Evolutionary conservation across 2,113 vertebrate genomes (phyloP), one percentile per base, ranked within the genome.

Genomic region (Cynoglossus semilaevis): DNA sequence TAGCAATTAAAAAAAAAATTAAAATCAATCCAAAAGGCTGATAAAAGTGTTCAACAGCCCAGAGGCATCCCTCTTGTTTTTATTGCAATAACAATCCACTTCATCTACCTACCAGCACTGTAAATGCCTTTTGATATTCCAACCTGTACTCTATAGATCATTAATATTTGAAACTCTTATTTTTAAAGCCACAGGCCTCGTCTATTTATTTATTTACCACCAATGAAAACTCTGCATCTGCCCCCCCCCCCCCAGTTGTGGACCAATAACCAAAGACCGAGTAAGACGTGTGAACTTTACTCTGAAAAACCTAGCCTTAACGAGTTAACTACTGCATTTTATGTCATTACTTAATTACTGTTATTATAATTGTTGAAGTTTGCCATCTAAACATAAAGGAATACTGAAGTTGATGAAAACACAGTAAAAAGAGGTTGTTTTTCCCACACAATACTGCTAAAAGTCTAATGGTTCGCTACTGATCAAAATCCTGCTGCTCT

Each of bases 41-140:
- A 72, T 74, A 79, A 85, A 82, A 76, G 62, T 77, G 74, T 80
- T 36, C 83, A 75, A 83, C 79, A 58, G 76, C 73, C 67, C 73
- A 63, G 79, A 87, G 80, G 74, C 58, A 22, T 64, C 65, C 72
- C 72, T 77, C 75, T 65, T 74, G 73, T 80, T 84, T n/a, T 88
- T 88, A 88, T 86, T 89, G 85, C 85, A 81, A 78, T 85, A 83
- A 83, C 70, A 83, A 86, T 84, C 80, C 74, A 77, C 76, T 59
- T 72, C 67, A 55, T 71, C 75, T 75, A 80, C 58, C 79, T 74
- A 79, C 75, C 72, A 7, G 57, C 60, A 22, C 52, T 48, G 69
- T 79, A 83, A 80, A 85, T 87, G 79, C 70, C 76, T 74, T 68
- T 70, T 72, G 52, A 60, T 70, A 73, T 36, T 72, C 43, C 57